Evolutionary conservation across 2,888 invertebrate species (phyloP), one percentile per base, ranked within the genome.

Genomic region (Anoncus sp.): DNA sequence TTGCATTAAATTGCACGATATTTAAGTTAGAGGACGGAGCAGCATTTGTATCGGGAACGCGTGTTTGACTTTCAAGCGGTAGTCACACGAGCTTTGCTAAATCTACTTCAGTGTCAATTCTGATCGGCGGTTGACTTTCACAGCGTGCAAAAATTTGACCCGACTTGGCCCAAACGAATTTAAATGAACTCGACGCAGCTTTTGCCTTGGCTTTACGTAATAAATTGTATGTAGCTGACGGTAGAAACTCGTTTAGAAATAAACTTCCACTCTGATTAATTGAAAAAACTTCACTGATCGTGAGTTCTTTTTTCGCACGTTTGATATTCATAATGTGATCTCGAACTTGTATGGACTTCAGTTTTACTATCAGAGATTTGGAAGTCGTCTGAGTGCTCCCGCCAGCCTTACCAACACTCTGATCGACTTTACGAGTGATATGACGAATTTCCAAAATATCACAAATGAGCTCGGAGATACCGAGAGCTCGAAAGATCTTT

Each of bases 201-300:
- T 20, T 18, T 3, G 55, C 1, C 18, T 55, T 55, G 2, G 35
- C 24, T 35, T 24, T 14, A 10, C 35, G 55, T 12, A 55, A 12
- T 3, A 55, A 18, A 35, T 35, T 31, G 35, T 38, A 55, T 0
- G 10, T 16, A 2, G 22, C 55, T 7, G 57, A 1, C 3, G 57
- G 47, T 2, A 74, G n/a, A 38, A 59, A 35, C 22, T 75, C 69
- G 27, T 75, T 75, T 0, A 74, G 14, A 22, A 40, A 62, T 3
- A 75, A 45, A 10, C 20, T 31, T 14, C 67, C 74, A 1, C 12
- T n/a, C n/a, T 45, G 40, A 2, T 70, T 12, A 7, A 18, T 31
- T 0, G 3, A 27, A 16, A 67, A 67, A 1, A 55, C 55, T 3
- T 55, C 66, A 27, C 16, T 55, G 6, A 45, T 1, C 9, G 55